Evolutionary conservation across 1,140 invertebrate species (phyloP), one percentile per base, ranked within the genome.

Genomic region (Bombus affinis): DNA sequence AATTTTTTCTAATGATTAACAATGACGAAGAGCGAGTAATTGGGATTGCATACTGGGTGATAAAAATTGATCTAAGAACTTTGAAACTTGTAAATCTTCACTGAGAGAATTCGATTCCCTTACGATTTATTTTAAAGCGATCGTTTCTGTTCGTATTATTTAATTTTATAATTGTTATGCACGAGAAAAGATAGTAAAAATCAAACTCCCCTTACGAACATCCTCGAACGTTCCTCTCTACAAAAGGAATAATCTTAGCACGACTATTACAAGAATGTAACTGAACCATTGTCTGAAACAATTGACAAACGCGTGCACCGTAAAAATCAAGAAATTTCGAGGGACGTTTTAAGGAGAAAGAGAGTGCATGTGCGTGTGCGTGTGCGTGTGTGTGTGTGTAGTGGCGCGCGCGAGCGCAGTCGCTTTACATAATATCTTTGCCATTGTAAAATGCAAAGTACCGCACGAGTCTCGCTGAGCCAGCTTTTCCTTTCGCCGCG

Each of bases 391-490:
- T 35, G 25, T 5, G 53, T 28, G 57, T 25, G 47, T 39, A 86
- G 22, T 28, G 13, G 13, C 13, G 44, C 44, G 1, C 25, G 2
- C 57, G 86, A 79, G 86, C 77, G 66, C 76, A 73, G 75, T 85
- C 90, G 92, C 91, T 94, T 94, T 94, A 92, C 94, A 93, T 94
- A 94, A 94, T 93, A 93, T 93, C 92, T 92, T 94, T 93, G 91
- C 93, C 87, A 92, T 94, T 94, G 92, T 94, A 94, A 94, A 93
- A 94, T 92, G 92, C 91, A 94, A 94, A 94, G 92, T 89, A 92
- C 90, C 88, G 90, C 88, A 81, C 80, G 88, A 87, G 89, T 86
- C 83, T 87, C 88, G 89, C 90, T 91, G 91, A 92, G 91, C 92
- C 90, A 93, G 91, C 93, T 92, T 91, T 93, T 93, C 87, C 91